phyloP scores from a whole-genome alignment of 1,140 invertebrate genomes.

The Harlomillsia oculata region DNA sequence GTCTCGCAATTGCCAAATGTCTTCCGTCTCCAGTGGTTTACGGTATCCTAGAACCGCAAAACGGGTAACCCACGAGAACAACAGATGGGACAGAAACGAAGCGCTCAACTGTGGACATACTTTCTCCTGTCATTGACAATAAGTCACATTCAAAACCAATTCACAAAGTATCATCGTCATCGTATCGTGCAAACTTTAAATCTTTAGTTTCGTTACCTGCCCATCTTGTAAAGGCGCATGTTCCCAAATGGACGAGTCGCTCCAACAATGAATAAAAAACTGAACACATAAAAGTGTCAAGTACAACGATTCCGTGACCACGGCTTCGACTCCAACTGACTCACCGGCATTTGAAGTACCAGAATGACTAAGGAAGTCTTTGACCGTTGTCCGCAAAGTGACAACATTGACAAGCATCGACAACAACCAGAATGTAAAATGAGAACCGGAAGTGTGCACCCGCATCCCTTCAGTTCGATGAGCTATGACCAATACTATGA shows the following conservation, averaged over 20 bases:
- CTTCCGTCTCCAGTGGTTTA: neutral
- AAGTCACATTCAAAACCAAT: neutral
- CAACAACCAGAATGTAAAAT: conserved; percentile 80
- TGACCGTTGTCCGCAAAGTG: conserved; percentile 53
- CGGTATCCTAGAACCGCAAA: neutral
- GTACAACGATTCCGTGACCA: conserved; percentile 41
- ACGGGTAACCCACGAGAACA: neutral
- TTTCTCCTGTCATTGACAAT: neutral
- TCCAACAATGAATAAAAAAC: conserved; percentile 70
- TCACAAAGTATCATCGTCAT: neutral
- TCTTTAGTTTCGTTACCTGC: neutral
- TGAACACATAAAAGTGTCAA: conserved; percentile 60
- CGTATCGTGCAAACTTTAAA: neutral
- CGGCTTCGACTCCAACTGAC: no score
- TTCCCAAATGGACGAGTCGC: conserved; percentile 49
- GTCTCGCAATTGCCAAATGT: neutral
- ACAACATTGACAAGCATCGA: conserved; percentile 57
- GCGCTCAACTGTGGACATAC: neutral
- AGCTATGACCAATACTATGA: no score
- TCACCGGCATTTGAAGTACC: no score
- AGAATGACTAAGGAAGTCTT: neutral
- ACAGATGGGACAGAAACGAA: neutral
- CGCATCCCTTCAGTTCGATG: conserved; percentile 61
- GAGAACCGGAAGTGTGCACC: conserved; percentile 73
- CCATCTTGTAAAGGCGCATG: neutral